Evolutionary conservation across 2,113 vertebrate species (phyloP), one percentile per base, ranked within the genome.

Genomic region (Chlorocebus sabaeus): DNA sequence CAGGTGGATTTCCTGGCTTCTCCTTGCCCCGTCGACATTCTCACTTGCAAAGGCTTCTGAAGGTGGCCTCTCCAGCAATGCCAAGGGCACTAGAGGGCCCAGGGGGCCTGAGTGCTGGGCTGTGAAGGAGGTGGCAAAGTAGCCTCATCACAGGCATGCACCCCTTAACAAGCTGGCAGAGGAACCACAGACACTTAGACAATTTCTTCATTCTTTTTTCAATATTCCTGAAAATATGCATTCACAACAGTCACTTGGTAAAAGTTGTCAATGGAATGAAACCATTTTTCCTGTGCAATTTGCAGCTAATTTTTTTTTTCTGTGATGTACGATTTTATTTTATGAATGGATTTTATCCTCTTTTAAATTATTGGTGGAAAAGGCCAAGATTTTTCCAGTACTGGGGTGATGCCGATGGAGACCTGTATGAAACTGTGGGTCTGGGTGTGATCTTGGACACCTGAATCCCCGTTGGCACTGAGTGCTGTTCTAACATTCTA

Each of bases 401-500:
- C 10, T 17, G 48, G 90, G 72, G 43, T 48, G 8, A 45, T 50
- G 27, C 64, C 18, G 8, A 2, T 11, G 57, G 75, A 30, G 35
- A 14, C 45, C 12, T 67, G 72, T 6, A 0, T 48, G 75, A 48
- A 43, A 40, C 45, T 10, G 35, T 3, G 20, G 8, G 13, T 35
- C 25, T 73, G 9, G 9, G 7, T 61, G 48, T 50, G 38, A 11
- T 75, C 81, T 76, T 10, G 20, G 61, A 14, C 3, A 25, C 32
- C 27, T 0, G 0, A 23, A 27, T 87, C 40, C 72, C 72, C 0
- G 0, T 0, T 12, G 45, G 67, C 32, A 22, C 43, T 7, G 2
- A 38, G 38, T 7, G 68, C 93, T 81, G 43, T 8, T 72, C 55
- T 67, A 6, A 68, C 38, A 55, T 85, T 25, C 80, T 16, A 8